Percentiles rank a stretch among this genome's conserved stretches.
phyloP scores from a whole-genome alignment of 2,888 invertebrate species.

The Epirrhoe alternata region DNA sequence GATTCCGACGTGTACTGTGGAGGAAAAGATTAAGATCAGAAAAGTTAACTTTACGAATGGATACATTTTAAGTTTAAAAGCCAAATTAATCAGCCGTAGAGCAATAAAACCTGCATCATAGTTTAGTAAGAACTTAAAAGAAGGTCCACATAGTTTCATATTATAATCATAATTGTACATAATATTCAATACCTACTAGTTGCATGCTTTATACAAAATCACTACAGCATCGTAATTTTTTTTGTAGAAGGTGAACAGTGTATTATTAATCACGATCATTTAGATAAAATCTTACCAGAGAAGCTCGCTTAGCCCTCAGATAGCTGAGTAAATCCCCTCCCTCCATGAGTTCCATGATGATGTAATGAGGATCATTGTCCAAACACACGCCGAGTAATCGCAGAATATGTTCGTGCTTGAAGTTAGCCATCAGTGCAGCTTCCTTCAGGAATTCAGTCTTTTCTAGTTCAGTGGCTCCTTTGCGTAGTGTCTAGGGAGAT shows the following conservation, averaged over 20 bases:
- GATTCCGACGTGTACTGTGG: slow-evolving; percentile 86
- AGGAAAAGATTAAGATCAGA: slow-evolving; percentile 1
- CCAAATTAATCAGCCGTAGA: no score
- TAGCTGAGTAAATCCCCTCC: slow-evolving; percentile 97
- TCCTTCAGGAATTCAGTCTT: slow-evolving; percentile 98
- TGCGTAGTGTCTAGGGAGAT: slow-evolving; percentile 90
- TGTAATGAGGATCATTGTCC: slow-evolving; percentile 96
- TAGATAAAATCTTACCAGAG: slow-evolving; percentile 80
- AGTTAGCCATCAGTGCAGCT: slow-evolving; percentile 98
- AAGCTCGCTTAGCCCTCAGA: slow-evolving; percentile 91
- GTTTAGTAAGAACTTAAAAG: no score
- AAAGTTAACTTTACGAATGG: no score
- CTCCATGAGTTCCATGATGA: slow-evolving; percentile 99
- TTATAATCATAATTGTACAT: no score
- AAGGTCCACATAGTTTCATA: no score
- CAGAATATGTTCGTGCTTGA: slow-evolving; percentile 98
- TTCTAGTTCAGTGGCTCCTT: slow-evolving; percentile 95
- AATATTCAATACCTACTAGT: no score
- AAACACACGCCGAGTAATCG: slow-evolving; percentile 97
- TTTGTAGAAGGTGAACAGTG: neutral
- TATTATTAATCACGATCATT: neutral
- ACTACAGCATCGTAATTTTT: no score
- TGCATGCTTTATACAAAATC: no score
- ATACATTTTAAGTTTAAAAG: no score
- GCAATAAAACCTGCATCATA: no score